Base-by-base conservation (phyloP, 2,888 invertebrate genomes). In the Corbicula japonica region DNA sequence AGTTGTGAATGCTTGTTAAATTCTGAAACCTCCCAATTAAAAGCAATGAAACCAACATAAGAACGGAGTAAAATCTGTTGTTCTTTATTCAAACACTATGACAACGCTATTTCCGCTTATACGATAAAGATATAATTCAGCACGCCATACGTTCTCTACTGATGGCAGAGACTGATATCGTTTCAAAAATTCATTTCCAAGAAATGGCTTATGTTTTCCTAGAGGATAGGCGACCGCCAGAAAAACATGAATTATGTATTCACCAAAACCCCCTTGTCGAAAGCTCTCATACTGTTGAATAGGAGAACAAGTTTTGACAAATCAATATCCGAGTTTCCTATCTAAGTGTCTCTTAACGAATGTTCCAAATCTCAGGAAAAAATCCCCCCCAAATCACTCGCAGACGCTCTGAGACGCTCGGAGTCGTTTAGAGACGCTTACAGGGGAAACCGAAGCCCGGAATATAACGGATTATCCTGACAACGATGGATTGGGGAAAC, bases 221-320 rank as follows among this genome's bases (percentile, higher is more conserved):
- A 18, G 44, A 41, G 41, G 54, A 54, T 41, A 52, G 50, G 21
- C 28, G 46, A 62, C 46, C 26, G 52, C 66, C 54, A 28, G 54
- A 66, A 65, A 21, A 66, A 66, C 60, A 74, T 74, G 74, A 74
- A 74, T 74, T 66, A 74, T 74, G 74, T 66, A 74, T 74, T 50
- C 65, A 65, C 46, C 30, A 34, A 74, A 65, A 60, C 63, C 46
- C 66, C 38, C 73, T 32, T 48, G 73, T 73, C 58, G 48, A 65
- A 74, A 32, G 28, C 23, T 38, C 62, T 60, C 12, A 28, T 46
- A 48, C 54, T 26, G 38, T 35, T 1, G 65, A 60, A 74, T 56
- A 52, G 66, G 66, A 66, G 66, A 65, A 48, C 72, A 46, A 46
- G 60, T 46, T 66, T 60, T 58, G 60, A 48, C 38, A 21, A 74